Percentiles rank a stretch among this genome's conserved stretches.
Evolutionary conservation across 2,888 invertebrate genomes (phyloP).

Genomic region (Merodon equestris): DNA sequence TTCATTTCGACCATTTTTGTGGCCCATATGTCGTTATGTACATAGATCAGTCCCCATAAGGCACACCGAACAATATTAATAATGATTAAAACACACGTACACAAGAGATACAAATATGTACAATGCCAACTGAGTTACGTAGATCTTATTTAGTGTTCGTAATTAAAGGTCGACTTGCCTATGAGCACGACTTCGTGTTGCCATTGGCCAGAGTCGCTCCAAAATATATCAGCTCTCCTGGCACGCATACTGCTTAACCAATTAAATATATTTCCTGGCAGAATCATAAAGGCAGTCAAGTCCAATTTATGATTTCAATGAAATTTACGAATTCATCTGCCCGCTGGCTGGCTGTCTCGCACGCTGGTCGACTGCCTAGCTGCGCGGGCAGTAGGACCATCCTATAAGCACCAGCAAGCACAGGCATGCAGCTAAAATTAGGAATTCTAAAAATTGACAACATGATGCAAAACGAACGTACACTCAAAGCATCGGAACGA

Average conservation of each 20-base stretch:
- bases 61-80: no score
- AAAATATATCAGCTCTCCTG: conserved; percentile 26
- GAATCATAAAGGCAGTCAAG: not conserved
- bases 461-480: no score
- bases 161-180: conserved; percentile 44
- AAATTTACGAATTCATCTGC: not conserved
- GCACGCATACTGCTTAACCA: conserved; percentile 21
- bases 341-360: not conserved
- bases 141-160: conserved; percentile 52
- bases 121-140: conserved; percentile 26
- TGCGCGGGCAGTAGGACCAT: not conserved
- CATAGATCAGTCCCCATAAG: no score
- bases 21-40: no score
- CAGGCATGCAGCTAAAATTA: conserved; percentile 46
- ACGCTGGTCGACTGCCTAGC: no score
- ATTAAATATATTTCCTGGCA: not conserved
- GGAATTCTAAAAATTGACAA: conserved; percentile 51
- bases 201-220: not conserved
- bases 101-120: no score
- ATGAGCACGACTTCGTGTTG: not conserved
- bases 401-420: not conserved
- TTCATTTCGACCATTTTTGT: no score
- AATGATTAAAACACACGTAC: not conserved
- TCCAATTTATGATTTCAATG: not conserved
- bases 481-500: no score